A percentile compares a stretch with the other conserved stretches of the same genome.
Conservation (phyloP, 2,888 invertebrate species). For the Perizoma flavofasciatum region DNA sequence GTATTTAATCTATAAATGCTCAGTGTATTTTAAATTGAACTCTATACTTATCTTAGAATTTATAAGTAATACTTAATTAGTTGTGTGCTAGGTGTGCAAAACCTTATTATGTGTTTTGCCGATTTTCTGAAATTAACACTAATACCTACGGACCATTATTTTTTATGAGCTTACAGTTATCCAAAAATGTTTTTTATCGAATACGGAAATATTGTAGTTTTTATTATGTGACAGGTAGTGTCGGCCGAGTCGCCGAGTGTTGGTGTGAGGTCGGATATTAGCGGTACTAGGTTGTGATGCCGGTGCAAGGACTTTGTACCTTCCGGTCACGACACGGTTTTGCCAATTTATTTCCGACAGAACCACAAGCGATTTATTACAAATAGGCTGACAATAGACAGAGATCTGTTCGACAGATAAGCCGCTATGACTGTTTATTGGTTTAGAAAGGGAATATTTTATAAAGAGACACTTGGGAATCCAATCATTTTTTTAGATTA, state of each 20-base stretch:
- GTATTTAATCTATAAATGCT: conserved; percentile 40
- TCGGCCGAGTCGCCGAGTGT: conserved; percentile 9
- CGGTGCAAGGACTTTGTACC: conserved; percentile 51
- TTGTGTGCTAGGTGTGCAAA: too few species aligned
- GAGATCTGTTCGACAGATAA: conserved; percentile 50
- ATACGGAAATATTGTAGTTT: conserved; percentile 22
- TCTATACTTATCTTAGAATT: neutral
- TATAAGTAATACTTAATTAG: too few species aligned
- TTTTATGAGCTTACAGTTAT: too few species aligned
- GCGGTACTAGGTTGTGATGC: conserved; percentile 27
- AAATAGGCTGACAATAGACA: conserved; percentile 43
- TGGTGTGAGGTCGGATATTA: conserved; percentile 27
- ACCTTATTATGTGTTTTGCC: too few species aligned
- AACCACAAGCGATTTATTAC: conserved; percentile 48
- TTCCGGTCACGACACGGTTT: conserved; percentile 63
- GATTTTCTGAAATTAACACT: too few species aligned
- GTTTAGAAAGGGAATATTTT: conserved; percentile 18
- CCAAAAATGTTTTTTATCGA: neutral
- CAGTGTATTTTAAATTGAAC: conserved; percentile 42
- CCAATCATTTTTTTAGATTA: neutral
- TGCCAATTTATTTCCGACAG: conserved; percentile 56
- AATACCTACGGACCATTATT: too few species aligned
- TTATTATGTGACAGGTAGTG: conserved; percentile 23
- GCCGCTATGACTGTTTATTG: conserved; percentile 39
- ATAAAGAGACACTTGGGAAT: neutral